Base-by-base conservation (phyloP, 2,113 vertebrate species). In the Chinchilla lanigera region DNA sequence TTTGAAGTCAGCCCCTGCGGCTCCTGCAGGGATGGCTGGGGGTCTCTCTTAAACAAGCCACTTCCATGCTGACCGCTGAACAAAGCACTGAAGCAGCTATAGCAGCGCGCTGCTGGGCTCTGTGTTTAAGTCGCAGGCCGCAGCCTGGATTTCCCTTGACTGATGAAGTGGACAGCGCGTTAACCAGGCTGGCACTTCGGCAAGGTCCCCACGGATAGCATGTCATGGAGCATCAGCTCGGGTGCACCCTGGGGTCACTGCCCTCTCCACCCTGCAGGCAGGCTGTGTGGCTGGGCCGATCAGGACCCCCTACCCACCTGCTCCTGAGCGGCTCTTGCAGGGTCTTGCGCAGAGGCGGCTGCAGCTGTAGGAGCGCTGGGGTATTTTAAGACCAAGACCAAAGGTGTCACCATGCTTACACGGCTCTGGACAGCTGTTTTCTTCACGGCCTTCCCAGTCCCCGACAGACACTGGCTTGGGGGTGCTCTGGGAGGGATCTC, bases 381-480 rank as follows among this genome's bases (percentile, higher is more conserved):
- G 50, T 26, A 90, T 20, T 58, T 50, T 58, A 2, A 58, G 56
- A 20, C 56, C 56, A 24, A 60, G 58, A 24, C 58, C 58, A 8
- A 24, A 6, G 22, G 58, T 60, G 20, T 60, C 58, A 6, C 22
- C 22, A 24, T 24, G 41, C 65, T 67, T 16, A 35, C 8, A 1
- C 0, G 0, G 0, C 33, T 69, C 22, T 50, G 35, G 22, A 58
- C 0, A 0, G 12, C 22, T 77, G 24, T 20, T 80, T 38, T 16
- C 19, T 35, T 52, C 47, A 4, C 2, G 56, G 63, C 63, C 47
- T 44, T 22, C 28, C 26, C 8, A 0, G 33, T 30, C 3, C 0
- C 75, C 8, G 33, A 28, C 28, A 20, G 19, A 3, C 61, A 0
- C 2, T 13, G 30, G 47, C 56, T 60, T 35, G 44, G 69, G 30